Evolutionary conservation across 2,113 vertebrate genomes (phyloP).

Genomic region (Aegithalos caudatus): DNA sequence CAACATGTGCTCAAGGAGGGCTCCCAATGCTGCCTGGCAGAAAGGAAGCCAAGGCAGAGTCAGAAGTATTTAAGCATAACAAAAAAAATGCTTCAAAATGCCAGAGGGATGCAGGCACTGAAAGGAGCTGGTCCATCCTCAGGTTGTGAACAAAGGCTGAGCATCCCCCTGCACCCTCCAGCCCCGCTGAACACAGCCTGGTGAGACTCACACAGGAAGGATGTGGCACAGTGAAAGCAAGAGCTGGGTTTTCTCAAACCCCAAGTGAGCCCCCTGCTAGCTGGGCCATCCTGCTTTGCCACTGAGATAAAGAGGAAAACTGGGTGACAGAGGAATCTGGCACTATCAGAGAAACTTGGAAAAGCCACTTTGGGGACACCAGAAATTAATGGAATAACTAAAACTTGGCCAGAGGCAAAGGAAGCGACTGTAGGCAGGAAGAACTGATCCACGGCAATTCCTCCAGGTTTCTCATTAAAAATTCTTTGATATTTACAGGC

Average conservation of each 20-base stretch:
- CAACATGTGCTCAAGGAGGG: not conserved
- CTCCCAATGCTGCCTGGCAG: not conserved
- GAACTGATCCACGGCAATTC: not conserved
- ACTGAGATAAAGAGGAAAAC: not conserved
- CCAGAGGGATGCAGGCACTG: fast-evolving
- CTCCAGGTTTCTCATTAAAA: not conserved
- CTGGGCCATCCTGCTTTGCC: not conserved
- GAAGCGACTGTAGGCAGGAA: not conserved
- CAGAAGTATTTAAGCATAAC: not conserved
- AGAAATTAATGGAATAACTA: not conserved
- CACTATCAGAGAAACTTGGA: not conserved
- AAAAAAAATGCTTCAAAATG: not conserved
- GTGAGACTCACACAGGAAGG: not conserved
- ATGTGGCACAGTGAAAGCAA: not conserved
- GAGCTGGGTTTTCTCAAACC: not conserved
- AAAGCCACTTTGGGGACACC: constrained; percentile 14
- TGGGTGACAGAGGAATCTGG: not conserved
- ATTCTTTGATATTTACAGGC: not conserved
- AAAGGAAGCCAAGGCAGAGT: not conserved
- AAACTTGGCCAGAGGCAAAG: not conserved
- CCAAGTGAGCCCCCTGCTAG: fast-evolving
- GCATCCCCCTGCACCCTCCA: not conserved
- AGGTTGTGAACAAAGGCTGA: not conserved
- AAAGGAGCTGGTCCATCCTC: not conserved
- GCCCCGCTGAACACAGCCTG: not conserved